These are phyloP conservation scores for Helarctos malayanus DNA, from an alignment of 2,797 vertebrate species.

Conservation along the genomic window DNA sequence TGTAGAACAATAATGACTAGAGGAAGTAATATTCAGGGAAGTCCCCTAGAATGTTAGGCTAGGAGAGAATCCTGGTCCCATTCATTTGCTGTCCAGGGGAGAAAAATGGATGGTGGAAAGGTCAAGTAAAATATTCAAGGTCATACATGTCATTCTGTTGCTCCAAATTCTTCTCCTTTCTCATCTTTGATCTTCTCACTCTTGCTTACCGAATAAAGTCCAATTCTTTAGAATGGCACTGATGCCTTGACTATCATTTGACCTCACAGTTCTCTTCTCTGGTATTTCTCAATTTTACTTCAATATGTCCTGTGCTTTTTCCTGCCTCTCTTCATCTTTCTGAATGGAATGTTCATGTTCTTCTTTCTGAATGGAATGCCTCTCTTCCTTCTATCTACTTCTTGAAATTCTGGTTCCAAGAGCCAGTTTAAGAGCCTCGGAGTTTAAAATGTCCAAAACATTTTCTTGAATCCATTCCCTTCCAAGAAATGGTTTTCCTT, in stretches of 20 bases:
- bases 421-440: neutral
- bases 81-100: neutral
- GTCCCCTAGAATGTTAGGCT: neutral
- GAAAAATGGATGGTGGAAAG: neutral
- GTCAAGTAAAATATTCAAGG: slow-evolving; percentile 8
- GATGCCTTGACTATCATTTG: neutral
- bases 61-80: neutral
- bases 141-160: neutral
- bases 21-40: neutral
- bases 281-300: neutral
- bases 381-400: neutral
- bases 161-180: neutral
- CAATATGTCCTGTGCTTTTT: neutral
- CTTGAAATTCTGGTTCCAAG: neutral
- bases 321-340: neutral
- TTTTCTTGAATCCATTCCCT: slow-evolving; percentile 13
- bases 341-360: neutral
- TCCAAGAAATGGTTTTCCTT: neutral
- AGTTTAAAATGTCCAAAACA: neutral
- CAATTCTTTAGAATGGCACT: neutral
- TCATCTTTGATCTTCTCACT: neutral
- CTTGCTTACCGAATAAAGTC: neutral
- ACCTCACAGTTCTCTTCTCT: neutral
- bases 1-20: neutral
- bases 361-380: neutral